Conservation (phyloP, 2,113 vertebrate species). For the Ictidomys tridecemlineatus region DNA sequence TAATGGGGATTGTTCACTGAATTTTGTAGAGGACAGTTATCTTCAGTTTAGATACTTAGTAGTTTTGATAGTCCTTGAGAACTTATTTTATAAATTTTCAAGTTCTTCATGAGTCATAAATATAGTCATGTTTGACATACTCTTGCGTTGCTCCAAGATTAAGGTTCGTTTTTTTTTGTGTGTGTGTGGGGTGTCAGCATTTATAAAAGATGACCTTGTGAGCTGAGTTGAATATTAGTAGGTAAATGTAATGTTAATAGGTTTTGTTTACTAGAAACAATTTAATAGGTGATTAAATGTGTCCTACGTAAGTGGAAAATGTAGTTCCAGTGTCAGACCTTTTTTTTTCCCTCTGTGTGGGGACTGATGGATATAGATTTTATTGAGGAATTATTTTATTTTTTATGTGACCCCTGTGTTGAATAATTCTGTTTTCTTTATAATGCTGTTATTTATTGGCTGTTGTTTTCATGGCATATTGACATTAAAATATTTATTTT, state of each 20-base stretch:
- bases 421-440: not conserved
- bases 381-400: constrained; percentile 27
- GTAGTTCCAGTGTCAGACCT: not conserved
- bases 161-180: not conserved
- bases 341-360: not conserved
- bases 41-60: not conserved
- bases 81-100: constrained; percentile 46
- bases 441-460: not conserved
- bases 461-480: not conserved
- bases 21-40: constrained; percentile 22
- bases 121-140: constrained; percentile 17
- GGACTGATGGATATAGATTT: constrained; percentile 22
- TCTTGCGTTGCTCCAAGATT: not conserved
- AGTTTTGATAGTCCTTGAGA: not conserved
- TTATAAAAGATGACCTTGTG: constrained; percentile 2
- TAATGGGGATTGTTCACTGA: not conserved
- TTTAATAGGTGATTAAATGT: constrained; percentile 32
- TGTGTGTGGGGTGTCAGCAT: not conserved
- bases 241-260: not conserved
- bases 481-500: constrained; percentile 31
- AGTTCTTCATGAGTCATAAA: not conserved
- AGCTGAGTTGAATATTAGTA: not conserved
- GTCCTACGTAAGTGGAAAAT: constrained; percentile 17
- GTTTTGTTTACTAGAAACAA: not conserved
- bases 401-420: constrained; percentile 34